phyloP scores from a whole-genome alignment of 2,888 invertebrate genomes.

The Luperina testacea region DNA sequence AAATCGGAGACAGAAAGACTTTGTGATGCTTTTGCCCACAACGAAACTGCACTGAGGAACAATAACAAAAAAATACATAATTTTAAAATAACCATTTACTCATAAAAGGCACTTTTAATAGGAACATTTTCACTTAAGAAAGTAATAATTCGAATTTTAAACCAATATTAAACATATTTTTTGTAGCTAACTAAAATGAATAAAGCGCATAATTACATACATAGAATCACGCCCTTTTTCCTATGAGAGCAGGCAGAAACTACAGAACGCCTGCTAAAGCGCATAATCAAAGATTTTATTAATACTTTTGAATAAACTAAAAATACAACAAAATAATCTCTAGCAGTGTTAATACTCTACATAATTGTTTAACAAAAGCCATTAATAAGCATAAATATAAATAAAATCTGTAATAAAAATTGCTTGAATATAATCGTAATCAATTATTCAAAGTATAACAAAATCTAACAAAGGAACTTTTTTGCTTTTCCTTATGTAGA shows the following conservation, averaged over 20 bases:
- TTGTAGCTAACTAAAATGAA: not conserved
- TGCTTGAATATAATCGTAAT: not conserved
- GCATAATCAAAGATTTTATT: not conserved
- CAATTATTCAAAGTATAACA: slow-evolving; percentile 6
- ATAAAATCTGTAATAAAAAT: not conserved
- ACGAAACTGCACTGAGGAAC: not conserved
- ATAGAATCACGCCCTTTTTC: not conserved
- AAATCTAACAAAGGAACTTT: not conserved
- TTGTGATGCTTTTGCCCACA: not conserved
- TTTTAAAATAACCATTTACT: slow-evolving; percentile 20
- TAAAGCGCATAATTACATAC: not conserved
- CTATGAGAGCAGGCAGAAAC: not conserved
- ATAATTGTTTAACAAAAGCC: not conserved
- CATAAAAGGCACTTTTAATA: slow-evolving; percentile 30
- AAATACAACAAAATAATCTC: not conserved
- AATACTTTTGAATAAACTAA: not conserved
- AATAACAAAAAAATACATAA: not conserved
- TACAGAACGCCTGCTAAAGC: not conserved
- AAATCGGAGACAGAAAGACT: not conserved
- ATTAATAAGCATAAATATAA: slow-evolving; percentile 3
- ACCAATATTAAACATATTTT: not conserved
- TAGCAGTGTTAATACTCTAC: not conserved
- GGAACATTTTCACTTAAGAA: slow-evolving; percentile 1
- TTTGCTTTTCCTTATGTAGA: not conserved
- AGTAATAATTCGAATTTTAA: slow-evolving; percentile 25